These are phyloP conservation scores for Dipus sagitta DNA, from an alignment of 2,797 vertebrate genomes.

Conservation along the genomic window DNA sequence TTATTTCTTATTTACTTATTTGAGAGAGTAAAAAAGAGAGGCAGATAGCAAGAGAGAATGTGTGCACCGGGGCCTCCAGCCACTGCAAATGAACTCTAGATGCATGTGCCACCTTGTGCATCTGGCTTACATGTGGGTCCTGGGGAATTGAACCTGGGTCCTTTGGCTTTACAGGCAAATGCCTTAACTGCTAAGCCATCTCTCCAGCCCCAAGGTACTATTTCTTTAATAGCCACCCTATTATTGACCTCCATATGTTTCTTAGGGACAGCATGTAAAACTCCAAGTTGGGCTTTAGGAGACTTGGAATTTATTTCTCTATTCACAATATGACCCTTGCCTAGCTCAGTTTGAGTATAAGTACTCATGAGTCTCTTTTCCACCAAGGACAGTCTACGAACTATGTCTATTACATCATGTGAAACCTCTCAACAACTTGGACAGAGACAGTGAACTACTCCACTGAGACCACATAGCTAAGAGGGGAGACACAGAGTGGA, in stretches of 20 bases:
- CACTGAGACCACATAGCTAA: not conserved
- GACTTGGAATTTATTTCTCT: not conserved
- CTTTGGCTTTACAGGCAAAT: too few relatives aligned
- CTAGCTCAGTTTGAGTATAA: conserved; percentile 14
- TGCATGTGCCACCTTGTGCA: too few relatives aligned
- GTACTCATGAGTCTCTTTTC: not conserved
- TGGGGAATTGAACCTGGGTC: too few relatives aligned
- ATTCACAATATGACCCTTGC: not conserved
- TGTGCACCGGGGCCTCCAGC: too few relatives aligned
- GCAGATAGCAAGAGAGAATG: too few relatives aligned
- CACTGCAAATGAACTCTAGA: too few relatives aligned
- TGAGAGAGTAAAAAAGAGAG: too few relatives aligned
- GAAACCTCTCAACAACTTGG: conserved; percentile 39
- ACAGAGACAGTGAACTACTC: conserved; percentile 24
- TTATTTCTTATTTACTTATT: too few relatives aligned
- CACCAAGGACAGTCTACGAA: not conserved
- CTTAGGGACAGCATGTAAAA: not conserved
- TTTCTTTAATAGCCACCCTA: not conserved
- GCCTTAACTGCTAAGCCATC: too few relatives aligned
- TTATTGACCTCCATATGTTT: conserved; percentile 5
- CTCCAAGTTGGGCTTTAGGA: not conserved
- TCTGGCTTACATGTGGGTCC: too few relatives aligned
- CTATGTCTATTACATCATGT: not conserved
- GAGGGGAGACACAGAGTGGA: not conserved
- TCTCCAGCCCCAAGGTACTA: too few relatives aligned